Evolutionary conservation across 1,140 invertebrate species (phyloP).

Genomic region (Octopus bimaculoides): DNA sequence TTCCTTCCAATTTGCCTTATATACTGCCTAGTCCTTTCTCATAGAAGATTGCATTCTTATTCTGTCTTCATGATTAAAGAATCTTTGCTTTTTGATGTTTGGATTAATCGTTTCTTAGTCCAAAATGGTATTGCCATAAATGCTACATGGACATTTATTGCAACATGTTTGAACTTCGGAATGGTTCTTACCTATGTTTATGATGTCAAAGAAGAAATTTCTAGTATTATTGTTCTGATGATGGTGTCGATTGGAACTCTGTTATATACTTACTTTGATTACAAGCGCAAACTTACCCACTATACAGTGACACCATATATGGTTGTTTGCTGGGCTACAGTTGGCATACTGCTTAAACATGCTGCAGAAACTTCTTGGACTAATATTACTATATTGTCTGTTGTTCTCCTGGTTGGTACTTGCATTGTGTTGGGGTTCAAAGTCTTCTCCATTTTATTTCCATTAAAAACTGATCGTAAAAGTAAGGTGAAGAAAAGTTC

Average conservation of each 20-base stretch:
- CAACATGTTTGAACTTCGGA: constrained; percentile 46
- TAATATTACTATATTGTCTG: not conserved
- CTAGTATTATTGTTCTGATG: constrained; percentile 17
- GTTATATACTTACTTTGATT: not conserved
- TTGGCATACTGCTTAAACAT: constrained; percentile 36
- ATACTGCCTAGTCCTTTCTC: not conserved
- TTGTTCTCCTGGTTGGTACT: not conserved
- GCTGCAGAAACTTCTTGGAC: constrained; percentile 1
- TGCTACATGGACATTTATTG: constrained; percentile 49
- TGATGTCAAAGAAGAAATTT: constrained; percentile 11
- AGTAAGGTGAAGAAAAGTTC: no score
- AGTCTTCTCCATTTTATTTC: not conserved
- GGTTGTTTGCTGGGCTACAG: constrained; percentile 36
- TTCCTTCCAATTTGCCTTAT: not conserved
- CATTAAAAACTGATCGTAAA: no score
- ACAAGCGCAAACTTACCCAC: constrained; percentile 39
- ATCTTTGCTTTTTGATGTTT: constrained; percentile 22
- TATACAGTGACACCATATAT: constrained; percentile 47
- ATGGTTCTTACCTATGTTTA: constrained; percentile 28
- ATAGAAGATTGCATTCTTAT: not conserved
- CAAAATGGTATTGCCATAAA: constrained; percentile 52
- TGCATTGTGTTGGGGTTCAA: not conserved
- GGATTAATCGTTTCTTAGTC: constrained; percentile 45
- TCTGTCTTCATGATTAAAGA: not conserved
- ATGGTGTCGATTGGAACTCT: constrained; percentile 7